These are phyloP conservation scores for Drosophila niveifrons DNA, from an alignment of 2,888 invertebrate species.

Conservation along the genomic window DNA sequence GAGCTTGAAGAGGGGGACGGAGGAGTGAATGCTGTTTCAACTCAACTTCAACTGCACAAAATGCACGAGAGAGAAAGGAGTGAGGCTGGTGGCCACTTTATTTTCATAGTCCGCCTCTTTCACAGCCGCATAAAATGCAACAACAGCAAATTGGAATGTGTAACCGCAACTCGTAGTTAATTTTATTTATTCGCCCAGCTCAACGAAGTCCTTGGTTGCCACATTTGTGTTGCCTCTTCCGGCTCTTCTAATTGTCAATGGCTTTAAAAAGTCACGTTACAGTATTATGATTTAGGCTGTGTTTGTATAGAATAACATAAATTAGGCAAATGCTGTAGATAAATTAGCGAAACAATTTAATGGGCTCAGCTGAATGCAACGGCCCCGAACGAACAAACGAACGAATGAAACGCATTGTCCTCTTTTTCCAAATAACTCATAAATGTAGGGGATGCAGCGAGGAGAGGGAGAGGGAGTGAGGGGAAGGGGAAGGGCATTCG, in stretches of 20 bases:
- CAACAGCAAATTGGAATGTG: slow-evolving; percentile 82
- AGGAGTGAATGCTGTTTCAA: slow-evolving; percentile 2
- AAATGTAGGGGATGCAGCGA: slow-evolving; percentile 49
- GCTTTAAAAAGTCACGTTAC: slow-evolving; percentile 55
- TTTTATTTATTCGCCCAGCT: slow-evolving; percentile 74
- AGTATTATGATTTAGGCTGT: slow-evolving; percentile 55
- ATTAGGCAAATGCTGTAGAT: slow-evolving; percentile 78
- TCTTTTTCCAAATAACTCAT: slow-evolving; percentile 77
- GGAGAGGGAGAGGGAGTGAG: slow-evolving; percentile 7
- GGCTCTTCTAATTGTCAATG: slow-evolving; percentile 43
- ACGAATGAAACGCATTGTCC: slow-evolving; percentile 51
- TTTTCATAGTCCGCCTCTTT: slow-evolving; percentile 80
- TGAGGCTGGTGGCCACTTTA: slow-evolving; percentile 62
- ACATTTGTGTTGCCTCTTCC: not conserved
- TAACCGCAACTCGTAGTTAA: slow-evolving; percentile 80
- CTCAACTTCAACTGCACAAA: slow-evolving; percentile 50
- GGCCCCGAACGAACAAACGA: not conserved
- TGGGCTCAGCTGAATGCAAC: slow-evolving; percentile 36
- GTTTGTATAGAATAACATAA: slow-evolving; percentile 74
- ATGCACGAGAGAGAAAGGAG: slow-evolving; percentile 15
- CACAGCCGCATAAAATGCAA: slow-evolving; percentile 81
- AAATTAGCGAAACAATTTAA: slow-evolving; percentile 77
- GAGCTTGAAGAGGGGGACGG: not conserved
- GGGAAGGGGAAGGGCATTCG: slow-evolving; percentile 8
- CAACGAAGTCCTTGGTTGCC: slow-evolving; percentile 8